phyloP scores from a whole-genome alignment of 92 coral and sea anemone species.

The Epizoanthus ramosus region DNA sequence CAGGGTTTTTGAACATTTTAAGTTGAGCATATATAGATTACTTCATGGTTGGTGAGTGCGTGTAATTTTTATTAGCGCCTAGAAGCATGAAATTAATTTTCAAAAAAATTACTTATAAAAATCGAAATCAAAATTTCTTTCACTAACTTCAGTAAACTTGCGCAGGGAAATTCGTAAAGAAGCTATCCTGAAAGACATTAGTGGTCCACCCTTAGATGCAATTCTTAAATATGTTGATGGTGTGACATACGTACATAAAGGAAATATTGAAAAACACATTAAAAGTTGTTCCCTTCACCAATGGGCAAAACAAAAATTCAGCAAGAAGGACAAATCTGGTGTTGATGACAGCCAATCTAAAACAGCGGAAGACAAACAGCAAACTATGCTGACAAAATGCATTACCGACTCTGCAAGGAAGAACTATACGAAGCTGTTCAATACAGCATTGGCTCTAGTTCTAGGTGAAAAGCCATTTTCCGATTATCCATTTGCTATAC shows the following conservation, averaged over 20 bases:
- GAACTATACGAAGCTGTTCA: slow-evolving; percentile 45
- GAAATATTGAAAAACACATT: slow-evolving; percentile 40
- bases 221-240: slow-evolving; percentile 51
- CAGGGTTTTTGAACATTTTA: no score
- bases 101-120: no score
- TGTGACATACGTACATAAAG: slow-evolving; percentile 46
- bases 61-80: no score
- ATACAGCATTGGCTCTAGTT: slow-evolving; percentile 45
- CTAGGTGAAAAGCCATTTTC: slow-evolving; percentile 32
- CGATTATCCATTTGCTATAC: slow-evolving; percentile 35
- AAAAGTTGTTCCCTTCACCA: slow-evolving; percentile 41
- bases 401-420: slow-evolving; percentile 40
- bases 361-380: slow-evolving; percentile 32
- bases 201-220: slow-evolving; percentile 9
- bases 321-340: slow-evolving; percentile 20
- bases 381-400: slow-evolving; percentile 18
- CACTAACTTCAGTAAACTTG: no score
- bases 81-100: no score
- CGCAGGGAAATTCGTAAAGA: slow-evolving; percentile 16
- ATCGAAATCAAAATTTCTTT: no score
- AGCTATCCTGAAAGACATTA: slow-evolving; percentile 1
- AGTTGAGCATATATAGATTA: no score
- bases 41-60: no score
- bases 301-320: slow-evolving; percentile 49
- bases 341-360: slow-evolving; percentile 19